Conservation (phyloP, 2,797 vertebrate species). For the Sphenodon punctatus region DNA sequence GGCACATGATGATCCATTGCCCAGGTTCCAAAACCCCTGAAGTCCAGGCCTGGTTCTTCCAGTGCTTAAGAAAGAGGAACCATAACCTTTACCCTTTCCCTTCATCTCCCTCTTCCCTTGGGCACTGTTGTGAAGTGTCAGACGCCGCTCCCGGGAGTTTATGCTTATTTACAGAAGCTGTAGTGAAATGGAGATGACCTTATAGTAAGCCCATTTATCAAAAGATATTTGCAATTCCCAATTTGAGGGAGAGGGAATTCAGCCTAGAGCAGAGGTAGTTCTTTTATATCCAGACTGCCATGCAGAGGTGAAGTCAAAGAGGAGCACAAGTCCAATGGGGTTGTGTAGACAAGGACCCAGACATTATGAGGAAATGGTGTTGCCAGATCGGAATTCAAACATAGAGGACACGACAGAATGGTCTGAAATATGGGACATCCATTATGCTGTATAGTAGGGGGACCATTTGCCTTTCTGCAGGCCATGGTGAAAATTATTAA, state of each 20-base stretch:
- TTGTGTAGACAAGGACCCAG: not conserved
- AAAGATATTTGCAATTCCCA: slow-evolving; percentile 42
- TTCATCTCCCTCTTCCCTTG: not conserved
- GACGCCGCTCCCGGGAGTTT: not conserved
- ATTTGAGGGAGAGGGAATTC: slow-evolving; percentile 54
- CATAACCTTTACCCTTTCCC: too few species aligned
- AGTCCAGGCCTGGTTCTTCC: not conserved
- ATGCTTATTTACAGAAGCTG: slow-evolving; percentile 28
- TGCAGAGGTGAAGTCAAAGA: slow-evolving; percentile 34
- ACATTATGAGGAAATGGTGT: not conserved
- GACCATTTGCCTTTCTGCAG: too few species aligned
- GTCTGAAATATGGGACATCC: too few species aligned
- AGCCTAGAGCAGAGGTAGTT: slow-evolving; percentile 51
- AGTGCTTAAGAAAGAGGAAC: not conserved
- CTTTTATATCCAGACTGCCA: slow-evolving; percentile 54
- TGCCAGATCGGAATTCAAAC: not conserved
- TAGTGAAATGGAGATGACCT: slow-evolving; percentile 15
- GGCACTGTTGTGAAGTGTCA: not conserved
- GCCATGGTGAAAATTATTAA: too few species aligned
- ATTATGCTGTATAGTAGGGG: too few species aligned
- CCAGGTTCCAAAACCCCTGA: too few species aligned
- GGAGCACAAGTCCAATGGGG: not conserved
- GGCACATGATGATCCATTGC: too few species aligned
- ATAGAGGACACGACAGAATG: not conserved
- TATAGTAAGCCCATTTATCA: slow-evolving; percentile 66